Base-by-base conservation (phyloP, 2,888 invertebrate species). In the Stenichneumon culpator region DNA sequence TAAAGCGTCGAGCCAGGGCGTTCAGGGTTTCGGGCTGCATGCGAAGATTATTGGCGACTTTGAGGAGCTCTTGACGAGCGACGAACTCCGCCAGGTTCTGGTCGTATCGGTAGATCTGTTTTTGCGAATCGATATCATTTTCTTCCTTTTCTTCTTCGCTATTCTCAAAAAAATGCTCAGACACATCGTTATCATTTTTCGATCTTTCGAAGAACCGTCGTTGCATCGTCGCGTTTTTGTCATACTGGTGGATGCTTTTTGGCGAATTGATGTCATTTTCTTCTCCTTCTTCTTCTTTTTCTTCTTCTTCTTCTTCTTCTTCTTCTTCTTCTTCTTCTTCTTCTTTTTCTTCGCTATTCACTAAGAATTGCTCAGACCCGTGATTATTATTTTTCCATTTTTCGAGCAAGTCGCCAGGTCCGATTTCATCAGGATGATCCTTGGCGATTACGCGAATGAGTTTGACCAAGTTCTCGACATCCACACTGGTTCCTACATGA, bases 371-470 rank as follows among this genome's bases (percentile, higher is more conserved):
- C 36, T 54, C 19, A 4, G 6, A 63, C 25, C 16, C 9, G 9
- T 5, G 52, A 54, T 16, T 16, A 54, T 65, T 44, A 54, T 6
- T 7, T 28, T 63, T 44, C 47, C n/a, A 60, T 28, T 16, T 36
- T 3, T 77, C 70, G 11, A 25, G n/a, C 28, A 14, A n/a, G 19
- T 83, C 22, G 28, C 28, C 16, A 16, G 36, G 3, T n/a, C 50
- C 69, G 9, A 67, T 78, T 63, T 72, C 54, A 7, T 85, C 67
- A 25, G 54, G 47, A 28, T 57, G 60, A 54, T 82, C 22, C 7
- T 57, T 5, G 11, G 57, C 52, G 50, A 84, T 84, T 6, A 7
- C n/a, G 6, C 28, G 80, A 72, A 84, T 28, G 11, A 80, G 39
- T 0, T 7, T 72, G 2, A 50, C 72, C 16, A 80, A 77, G 22